Conservation (phyloP, 2,888 invertebrate genomes). For the Drosophila leonis region DNA sequence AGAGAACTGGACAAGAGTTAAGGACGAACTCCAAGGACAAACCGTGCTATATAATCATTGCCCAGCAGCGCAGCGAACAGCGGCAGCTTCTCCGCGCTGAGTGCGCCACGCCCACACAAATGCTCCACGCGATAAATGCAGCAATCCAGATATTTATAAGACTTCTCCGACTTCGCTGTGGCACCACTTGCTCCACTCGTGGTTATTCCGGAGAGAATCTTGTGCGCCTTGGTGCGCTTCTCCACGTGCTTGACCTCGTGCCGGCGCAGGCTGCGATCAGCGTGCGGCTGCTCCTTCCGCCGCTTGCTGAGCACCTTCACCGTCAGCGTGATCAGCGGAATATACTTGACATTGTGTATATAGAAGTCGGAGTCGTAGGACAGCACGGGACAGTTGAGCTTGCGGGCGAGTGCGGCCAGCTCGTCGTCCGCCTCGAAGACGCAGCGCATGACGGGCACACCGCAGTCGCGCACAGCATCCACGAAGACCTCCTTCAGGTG, state of each 20-base stretch:
- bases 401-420: slow-evolving; percentile 92
- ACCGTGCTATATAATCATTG: slow-evolving; percentile 93
- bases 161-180: neutral
- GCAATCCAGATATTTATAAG: slow-evolving; percentile 87
- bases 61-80: slow-evolving; percentile 93
- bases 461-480: slow-evolving; percentile 89
- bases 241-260: slow-evolving; percentile 80
- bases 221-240: slow-evolving; percentile 79
- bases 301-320: slow-evolving; percentile 85
- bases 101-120: slow-evolving; percentile 88
- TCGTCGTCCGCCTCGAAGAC: slow-evolving; percentile 96
- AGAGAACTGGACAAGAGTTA: no score
- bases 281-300: slow-evolving; percentile 6
- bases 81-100: slow-evolving; percentile 90
- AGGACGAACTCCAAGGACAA: neutral
- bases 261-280: slow-evolving; percentile 52
- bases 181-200: neutral
- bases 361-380: slow-evolving; percentile 98
- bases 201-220: slow-evolving; percentile 54
- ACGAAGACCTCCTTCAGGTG: slow-evolving; percentile 91
- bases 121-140: slow-evolving; percentile 90
- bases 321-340: slow-evolving; percentile 91
- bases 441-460: slow-evolving; percentile 90
- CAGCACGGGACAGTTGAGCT: slow-evolving; percentile 93
- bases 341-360: slow-evolving; percentile 93